Evolutionary conservation across 2,113 vertebrate genomes (phyloP), one percentile per base, ranked within the genome.

Genomic region (Fregetta grallaria): DNA sequence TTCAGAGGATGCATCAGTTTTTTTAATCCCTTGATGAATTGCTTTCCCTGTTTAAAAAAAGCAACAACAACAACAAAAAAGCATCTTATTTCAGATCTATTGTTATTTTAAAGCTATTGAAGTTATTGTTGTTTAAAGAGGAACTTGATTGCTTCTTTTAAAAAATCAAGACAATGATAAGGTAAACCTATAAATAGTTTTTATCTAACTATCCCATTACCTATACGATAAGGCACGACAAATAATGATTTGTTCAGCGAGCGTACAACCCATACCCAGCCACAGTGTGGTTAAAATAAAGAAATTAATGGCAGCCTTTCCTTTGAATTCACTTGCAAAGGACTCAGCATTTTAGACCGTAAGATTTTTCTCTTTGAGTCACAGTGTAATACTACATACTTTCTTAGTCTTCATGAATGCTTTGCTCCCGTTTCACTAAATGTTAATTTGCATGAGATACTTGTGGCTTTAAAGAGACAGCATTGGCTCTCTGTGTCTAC

Each of bases 391-490:
- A 97, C 61, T 94, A 89, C 58, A 23, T 70, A 77, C 50, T 92
- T 95, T 71, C 91, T 86, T 89, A 76, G 55, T 85, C 90, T 95
- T 96, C 77, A 59, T 86, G 78, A 96, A 95, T 95, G 49, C 56
- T 83, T 77, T 85, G 36, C 78, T 92, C 58, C 95, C 38, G 50
- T 94, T 95, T 95, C 75, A 94, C 25, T 67, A 92, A 82, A 87
- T 53, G 96, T 92, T 96, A 86, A 94, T 97, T 96, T 96, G 68
- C 84, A 80, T 44, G 40, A 95, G 94, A 94, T 87, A 82, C 66
- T 85, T 87, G 78, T 92, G 76, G 77, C 86, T 97, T 96, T 97
- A 96, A 97, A 97, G 95, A 94, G 66, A 72, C 62, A 93, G 62
- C 61, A 75, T 6, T 78, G 73, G 40, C 44, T 95, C 61, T 88